phyloP scores from a whole-genome alignment of 2,888 invertebrate genomes.

The Creontiades dilutus region DNA sequence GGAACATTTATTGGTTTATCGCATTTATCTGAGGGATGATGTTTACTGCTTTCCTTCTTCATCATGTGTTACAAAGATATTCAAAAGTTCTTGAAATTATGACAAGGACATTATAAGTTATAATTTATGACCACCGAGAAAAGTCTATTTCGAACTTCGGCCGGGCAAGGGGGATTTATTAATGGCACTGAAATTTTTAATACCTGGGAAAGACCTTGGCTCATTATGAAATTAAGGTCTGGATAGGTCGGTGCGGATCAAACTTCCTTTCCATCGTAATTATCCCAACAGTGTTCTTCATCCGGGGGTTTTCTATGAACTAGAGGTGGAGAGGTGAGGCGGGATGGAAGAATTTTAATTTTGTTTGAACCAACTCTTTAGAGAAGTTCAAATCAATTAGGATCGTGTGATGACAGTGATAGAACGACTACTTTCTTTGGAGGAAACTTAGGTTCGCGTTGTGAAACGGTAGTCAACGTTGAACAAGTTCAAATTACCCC shows the following conservation, averaged over 20 bases:
- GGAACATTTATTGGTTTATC: too few relatives aligned
- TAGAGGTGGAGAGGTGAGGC: too few relatives aligned
- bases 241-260: background rate
- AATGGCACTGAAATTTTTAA: constrained; percentile 16
- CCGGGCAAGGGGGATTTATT: background rate
- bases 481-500: too few relatives aligned
- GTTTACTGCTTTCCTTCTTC: too few relatives aligned
- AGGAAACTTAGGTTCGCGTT: background rate
- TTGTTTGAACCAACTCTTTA: constrained; percentile 23
- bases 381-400: constrained; percentile 23
- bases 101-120: too few relatives aligned
- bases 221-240: constrained; percentile 2
- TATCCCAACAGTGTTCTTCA: background rate
- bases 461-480: too few relatives aligned
- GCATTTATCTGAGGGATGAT: too few relatives aligned
- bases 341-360: background rate
- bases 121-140: too few relatives aligned
- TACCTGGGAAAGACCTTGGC: background rate
- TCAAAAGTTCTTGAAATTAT: too few relatives aligned
- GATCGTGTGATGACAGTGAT: background rate
- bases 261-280: constrained; percentile 7
- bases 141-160: background rate
- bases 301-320: background rate
- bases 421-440: background rate
- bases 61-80: too few relatives aligned